Evolutionary conservation across 2,888 invertebrate species (phyloP).

Genomic region (Cheiracanthium punctorium): DNA sequence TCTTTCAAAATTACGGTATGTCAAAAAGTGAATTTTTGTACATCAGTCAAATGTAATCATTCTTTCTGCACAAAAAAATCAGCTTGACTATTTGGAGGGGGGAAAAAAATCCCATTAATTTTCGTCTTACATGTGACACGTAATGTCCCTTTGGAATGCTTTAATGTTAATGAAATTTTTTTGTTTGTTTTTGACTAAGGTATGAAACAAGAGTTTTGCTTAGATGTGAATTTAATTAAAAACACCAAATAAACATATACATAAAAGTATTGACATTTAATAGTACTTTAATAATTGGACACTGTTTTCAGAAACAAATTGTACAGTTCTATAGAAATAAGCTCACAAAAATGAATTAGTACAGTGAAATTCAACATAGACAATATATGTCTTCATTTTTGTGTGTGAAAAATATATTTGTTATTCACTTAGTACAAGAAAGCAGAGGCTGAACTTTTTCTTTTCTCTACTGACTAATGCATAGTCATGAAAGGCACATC

Average conservation of each 20-base stretch:
- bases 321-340: slow-evolving; percentile 13
- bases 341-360: slow-evolving; percentile 9
- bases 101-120: no score
- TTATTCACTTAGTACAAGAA: slow-evolving; percentile 10
- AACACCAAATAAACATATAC: not conserved
- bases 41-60: no score
- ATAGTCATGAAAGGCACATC: slow-evolving; percentile 27
- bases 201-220: no score
- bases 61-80: no score
- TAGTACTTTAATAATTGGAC: not conserved
- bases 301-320: slow-evolving; percentile 10
- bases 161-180: no score
- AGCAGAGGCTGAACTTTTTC: not conserved
- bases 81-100: no score
- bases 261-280: slow-evolving; percentile 13
- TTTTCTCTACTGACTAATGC: slow-evolving; percentile 20
- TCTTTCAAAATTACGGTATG: no score
- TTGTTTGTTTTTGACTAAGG: no score
- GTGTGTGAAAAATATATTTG: slow-evolving; percentile 17
- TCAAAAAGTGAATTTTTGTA: no score
- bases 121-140: no score
- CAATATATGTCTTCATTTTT: not conserved
- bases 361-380: slow-evolving; percentile 3
- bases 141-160: no score
- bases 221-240: no score